Base-by-base conservation (phyloP, 2,888 invertebrate genomes). In the Agrilus cyanescens region DNA sequence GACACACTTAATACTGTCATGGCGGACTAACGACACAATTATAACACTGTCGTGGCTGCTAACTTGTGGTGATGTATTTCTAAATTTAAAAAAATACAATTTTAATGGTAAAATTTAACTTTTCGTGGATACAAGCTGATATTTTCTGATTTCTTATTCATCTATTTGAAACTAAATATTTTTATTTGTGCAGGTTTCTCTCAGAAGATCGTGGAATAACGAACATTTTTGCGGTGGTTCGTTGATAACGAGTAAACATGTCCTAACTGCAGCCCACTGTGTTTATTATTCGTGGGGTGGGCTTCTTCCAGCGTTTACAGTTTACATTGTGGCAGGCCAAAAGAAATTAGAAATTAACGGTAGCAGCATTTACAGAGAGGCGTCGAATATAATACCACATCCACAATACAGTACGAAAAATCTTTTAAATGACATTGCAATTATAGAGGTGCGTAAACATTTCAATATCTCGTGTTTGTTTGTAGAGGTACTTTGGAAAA, bases 231-330 rank as follows among this genome's bases (percentile, higher is more conserved):
- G 59, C 42, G 57, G 59, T 6, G 59, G 57, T 2, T 42, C 51
- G 3, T 43, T 59, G 15, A 54, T 59, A 30, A 47, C 48, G 5
- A 40, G 52, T 10, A 38, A 41, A 12, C 53, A 55, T 40, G 47
- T 59, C 18, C 29, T 59, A 13, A 56, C 57, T 4, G 59, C 57
- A 5, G 59, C 57, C 0, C 59, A 59, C 45, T 59, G 59, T 33
- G 50, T 56, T 49, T 54, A 40, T 41, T 57, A 57, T 45, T 40
- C 40, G 8, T 57, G 57, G 57, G 57, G 57, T 6, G 57, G 57
- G 5, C 10, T 49, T 12, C 37, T 56, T 18, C 52, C 55, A 4
- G 46, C 53, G 1, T 40, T 50, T 5, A 46, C 50, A 7, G 50
- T 57, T 4, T 53, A 50, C 25, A 47, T 52, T 12, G 52, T 54